phyloP scores from a whole-genome alignment of 2,797 vertebrate species.

The Sebastolobus altivelis region DNA sequence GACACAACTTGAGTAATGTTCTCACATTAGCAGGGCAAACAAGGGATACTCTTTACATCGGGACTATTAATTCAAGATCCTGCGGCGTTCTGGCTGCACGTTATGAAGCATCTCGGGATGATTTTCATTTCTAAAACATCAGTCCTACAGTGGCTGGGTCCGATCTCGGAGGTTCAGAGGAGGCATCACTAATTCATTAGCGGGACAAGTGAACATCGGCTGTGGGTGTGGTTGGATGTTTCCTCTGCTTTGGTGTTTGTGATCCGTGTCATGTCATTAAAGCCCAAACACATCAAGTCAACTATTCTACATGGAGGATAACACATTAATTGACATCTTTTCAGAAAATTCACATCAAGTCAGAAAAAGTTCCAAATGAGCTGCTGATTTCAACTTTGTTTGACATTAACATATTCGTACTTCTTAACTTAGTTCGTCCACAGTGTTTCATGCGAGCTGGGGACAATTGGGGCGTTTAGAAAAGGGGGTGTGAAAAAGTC shows the following conservation, averaged over 20 bases:
- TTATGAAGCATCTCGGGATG: constrained; percentile 26
- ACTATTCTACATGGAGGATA: constrained; percentile 45
- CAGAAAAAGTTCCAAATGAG: constrained; percentile 81
- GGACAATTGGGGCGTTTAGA: constrained; percentile 91
- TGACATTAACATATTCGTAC: constrained; percentile 72
- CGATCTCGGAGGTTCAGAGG: background rate
- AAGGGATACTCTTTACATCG: constrained; percentile 48
- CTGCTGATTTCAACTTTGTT: constrained; percentile 60
- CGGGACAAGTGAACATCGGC: constrained; percentile 48
- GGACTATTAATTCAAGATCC: constrained; percentile 47
- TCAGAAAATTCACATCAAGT: constrained; percentile 57
- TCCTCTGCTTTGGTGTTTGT: constrained; percentile 72
- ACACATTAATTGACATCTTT: constrained; percentile 63
- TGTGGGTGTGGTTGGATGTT: constrained; percentile 60
- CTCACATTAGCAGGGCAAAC: constrained; percentile 73
- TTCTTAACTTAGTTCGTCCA: constrained; percentile 86
- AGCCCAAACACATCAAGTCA: constrained; percentile 66
- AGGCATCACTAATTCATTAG: constrained; percentile 29
- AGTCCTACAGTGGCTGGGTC: background rate
- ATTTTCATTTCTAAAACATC: background rate
- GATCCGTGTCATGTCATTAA: constrained; percentile 82
- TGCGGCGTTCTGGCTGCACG: constrained; percentile 14
- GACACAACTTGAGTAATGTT: constrained; percentile 72
- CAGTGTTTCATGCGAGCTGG: constrained; percentile 80
- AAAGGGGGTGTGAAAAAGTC: constrained; percentile 92